These are phyloP conservation scores for Helicoverpa armigera DNA, from an alignment of 1,140 invertebrate genomes.

Conservation along the genomic window DNA sequence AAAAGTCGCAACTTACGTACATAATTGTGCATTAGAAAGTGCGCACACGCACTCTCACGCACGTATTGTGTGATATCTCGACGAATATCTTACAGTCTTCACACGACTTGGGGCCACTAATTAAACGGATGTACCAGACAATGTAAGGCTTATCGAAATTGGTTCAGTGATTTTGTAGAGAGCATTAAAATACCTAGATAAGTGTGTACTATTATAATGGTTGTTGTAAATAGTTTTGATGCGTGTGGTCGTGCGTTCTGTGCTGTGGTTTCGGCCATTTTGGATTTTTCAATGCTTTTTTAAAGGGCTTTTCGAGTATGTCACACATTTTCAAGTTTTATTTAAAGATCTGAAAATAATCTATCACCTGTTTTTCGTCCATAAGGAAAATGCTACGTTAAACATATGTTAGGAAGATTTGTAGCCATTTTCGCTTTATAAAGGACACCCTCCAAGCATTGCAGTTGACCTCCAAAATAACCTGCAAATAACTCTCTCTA, in stretches of 20 bases:
- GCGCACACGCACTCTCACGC: slow-evolving; percentile 45
- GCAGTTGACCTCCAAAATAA: too few species aligned
- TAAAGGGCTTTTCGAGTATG: neutral
- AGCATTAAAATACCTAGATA: slow-evolving; percentile 32
- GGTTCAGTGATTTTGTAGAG: slow-evolving; percentile 48
- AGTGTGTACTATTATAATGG: neutral
- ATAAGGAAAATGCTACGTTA: too few species aligned
- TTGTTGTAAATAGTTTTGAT: neutral
- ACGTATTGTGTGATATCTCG: slow-evolving; percentile 31
- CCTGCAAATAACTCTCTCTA: too few species aligned
- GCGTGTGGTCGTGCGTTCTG: neutral
- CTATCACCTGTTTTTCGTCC: too few species aligned
- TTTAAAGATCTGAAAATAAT: too few species aligned
- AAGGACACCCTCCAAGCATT: too few species aligned
- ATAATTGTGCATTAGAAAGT: slow-evolving; percentile 47
- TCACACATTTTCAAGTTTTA: neutral
- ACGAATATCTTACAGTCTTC: slow-evolving; percentile 35
- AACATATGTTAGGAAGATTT: too few species aligned
- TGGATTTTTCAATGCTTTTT: neutral
- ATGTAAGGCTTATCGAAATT: slow-evolving; percentile 49
- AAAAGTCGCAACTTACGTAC: slow-evolving; percentile 32
- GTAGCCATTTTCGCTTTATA: too few species aligned
- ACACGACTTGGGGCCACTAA: slow-evolving; percentile 38
- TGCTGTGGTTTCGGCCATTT: neutral
- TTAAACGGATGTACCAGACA: slow-evolving; percentile 43